Evolutionary conservation across 2,113 vertebrate species (phyloP).

Genomic region (Thryonomys swinderianus): DNA sequence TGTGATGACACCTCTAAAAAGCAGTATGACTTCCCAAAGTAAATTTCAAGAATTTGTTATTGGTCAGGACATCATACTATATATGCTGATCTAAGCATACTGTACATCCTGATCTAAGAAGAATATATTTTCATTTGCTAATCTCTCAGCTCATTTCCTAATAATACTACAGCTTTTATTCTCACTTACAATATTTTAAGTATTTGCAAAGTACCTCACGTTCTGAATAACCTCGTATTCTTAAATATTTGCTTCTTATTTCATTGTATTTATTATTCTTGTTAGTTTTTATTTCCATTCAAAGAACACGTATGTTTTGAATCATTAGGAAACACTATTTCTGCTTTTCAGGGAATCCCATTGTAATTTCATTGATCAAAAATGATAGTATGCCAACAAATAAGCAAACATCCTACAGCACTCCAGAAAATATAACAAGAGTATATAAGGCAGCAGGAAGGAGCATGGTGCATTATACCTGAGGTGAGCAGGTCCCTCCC

Average conservation of each 20-base stretch:
- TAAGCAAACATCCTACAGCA: background rate
- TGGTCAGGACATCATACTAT: background rate
- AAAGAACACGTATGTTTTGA: background rate
- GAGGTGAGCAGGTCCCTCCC: background rate
- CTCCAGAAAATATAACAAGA: background rate
- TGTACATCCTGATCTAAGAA: no score
- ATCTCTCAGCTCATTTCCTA: no score
- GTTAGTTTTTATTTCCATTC: no score
- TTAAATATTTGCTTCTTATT: no score
- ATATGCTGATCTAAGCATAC: no score
- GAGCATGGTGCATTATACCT: accelerated
- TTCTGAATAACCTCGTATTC: no score
- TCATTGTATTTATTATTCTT: no score
- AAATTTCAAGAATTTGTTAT: background rate
- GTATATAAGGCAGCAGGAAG: background rate
- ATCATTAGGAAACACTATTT: background rate
- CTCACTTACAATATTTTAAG: no score
- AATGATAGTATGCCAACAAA: background rate
- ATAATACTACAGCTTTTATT: no score
- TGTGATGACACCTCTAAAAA: background rate
- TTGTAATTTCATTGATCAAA: background rate
- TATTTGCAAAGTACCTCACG: no score
- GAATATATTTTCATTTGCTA: no score
- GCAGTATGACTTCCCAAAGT: background rate
- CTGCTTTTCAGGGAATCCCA: background rate